Evolutionary conservation across 2,888 invertebrate species (phyloP).

Genomic region (Archaeoteleia sp.): DNA sequence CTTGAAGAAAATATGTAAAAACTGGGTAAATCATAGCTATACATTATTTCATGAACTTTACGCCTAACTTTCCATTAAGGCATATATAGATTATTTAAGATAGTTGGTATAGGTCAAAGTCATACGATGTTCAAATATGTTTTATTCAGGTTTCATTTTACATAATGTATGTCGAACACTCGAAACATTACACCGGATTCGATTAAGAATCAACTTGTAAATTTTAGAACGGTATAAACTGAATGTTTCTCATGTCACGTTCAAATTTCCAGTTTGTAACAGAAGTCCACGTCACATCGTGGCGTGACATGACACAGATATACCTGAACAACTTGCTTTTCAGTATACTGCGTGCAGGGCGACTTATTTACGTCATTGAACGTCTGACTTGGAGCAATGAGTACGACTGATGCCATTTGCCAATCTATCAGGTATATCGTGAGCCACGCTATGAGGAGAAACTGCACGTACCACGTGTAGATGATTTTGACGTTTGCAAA

Average conservation of each 20-base stretch:
- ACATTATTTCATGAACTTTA: no score
- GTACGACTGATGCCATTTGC: conserved; percentile 8
- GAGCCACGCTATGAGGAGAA: not conserved
- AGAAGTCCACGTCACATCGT: conserved; percentile 16
- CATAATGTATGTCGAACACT: conserved; percentile 24
- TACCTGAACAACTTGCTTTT: conserved; percentile 24
- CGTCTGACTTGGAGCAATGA: conserved; percentile 6
- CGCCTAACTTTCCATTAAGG: no score
- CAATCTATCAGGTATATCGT: conserved; percentile 6
- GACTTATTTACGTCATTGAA: conserved; percentile 26
- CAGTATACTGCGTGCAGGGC: conserved; percentile 17
- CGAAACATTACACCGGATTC: conserved; percentile 5
- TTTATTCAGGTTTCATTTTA: no score
- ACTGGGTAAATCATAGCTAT: no score
- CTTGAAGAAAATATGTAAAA: no score
- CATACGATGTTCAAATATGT: no score
- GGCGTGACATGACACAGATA: conserved; percentile 24
- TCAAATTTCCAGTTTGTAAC: conserved; percentile 15
- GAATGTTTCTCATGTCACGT: conserved; percentile 24
- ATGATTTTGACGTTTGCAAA: not conserved
- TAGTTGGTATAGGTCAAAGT: no score
- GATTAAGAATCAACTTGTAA: conserved; percentile 20
- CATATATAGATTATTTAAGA: no score
- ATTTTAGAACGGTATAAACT: conserved; percentile 11
- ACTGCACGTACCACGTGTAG: not conserved